These are phyloP conservation scores for Drosophila lutescens DNA, from an alignment of 2,888 invertebrate genomes.

Conservation along the genomic window DNA sequence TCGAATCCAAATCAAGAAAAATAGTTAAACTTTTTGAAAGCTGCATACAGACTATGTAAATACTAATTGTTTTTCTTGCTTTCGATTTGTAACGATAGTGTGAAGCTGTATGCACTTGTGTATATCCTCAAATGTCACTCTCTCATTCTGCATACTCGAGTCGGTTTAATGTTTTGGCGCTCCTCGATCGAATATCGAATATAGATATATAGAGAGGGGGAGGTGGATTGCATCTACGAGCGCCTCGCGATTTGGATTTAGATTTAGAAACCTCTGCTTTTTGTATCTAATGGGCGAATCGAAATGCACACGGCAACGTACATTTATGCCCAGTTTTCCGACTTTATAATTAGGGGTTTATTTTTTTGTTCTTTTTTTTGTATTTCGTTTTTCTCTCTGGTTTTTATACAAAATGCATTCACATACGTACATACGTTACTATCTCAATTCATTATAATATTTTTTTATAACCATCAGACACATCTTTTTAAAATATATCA, in stretches of 20 bases:
- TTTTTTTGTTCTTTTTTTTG: background rate
- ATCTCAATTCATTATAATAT: slow-evolving; percentile 32
- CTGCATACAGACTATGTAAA: slow-evolving; percentile 28
- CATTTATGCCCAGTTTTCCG: slow-evolving; percentile 22
- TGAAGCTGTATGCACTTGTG: slow-evolving; percentile 31
- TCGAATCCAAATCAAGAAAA: slow-evolving; percentile 1
- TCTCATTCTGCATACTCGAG: background rate
- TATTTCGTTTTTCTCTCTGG: background rate
- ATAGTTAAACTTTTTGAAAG: slow-evolving; percentile 6
- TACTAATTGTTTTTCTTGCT: slow-evolving; percentile 6
- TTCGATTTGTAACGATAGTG: slow-evolving; percentile 20
- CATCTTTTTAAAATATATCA: slow-evolving; percentile 20
- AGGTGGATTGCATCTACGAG: slow-evolving; percentile 7
- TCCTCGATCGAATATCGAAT: background rate
- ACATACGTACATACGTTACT: slow-evolving; percentile 36
- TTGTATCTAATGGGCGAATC: slow-evolving; percentile 18
- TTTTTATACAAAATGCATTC: slow-evolving; percentile 33
- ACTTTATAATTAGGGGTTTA: slow-evolving; percentile 1
- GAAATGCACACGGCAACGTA: slow-evolving; percentile 18
- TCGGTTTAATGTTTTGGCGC: background rate
- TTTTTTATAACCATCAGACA: slow-evolving; percentile 39
- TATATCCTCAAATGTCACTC: slow-evolving; percentile 24
- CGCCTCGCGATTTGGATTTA: slow-evolving; percentile 9
- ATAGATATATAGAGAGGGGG: background rate
- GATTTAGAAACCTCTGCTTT: slow-evolving; percentile 32